These are phyloP conservation scores for Spatulosminthurus flaviceps DNA, from an alignment of 2,888 invertebrate species.

Conservation along the genomic window DNA sequence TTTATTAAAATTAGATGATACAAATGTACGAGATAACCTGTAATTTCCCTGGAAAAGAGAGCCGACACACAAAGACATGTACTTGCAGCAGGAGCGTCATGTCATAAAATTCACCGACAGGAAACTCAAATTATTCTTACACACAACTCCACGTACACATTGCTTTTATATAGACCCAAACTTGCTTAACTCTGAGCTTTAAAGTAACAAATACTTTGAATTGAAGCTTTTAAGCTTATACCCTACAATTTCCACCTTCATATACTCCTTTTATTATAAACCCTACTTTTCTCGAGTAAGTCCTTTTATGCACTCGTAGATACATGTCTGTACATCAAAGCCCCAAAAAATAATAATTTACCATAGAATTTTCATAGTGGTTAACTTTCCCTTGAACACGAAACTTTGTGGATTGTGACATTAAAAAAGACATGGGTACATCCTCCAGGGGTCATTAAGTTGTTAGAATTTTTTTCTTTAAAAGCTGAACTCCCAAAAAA, in stretches of 20 bases:
- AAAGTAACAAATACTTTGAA: neutral
- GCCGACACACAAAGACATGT: conserved; percentile 34
- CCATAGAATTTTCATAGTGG: neutral
- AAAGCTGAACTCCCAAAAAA: too few relatives aligned
- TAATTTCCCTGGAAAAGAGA: conserved; percentile 34
- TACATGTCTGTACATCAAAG: too few relatives aligned
- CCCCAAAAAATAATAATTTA: neutral
- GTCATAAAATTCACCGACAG: conserved; percentile 42
- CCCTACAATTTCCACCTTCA: conserved; percentile 11
- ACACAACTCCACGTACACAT: neutral
- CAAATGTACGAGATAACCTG: conserved; percentile 37
- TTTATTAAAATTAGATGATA: conserved; percentile 45
- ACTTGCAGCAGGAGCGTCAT: conserved; percentile 36
- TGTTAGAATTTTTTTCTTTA: too few relatives aligned
- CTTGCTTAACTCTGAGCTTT: too few relatives aligned
- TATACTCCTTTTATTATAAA: too few relatives aligned
- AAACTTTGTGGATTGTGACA: too few relatives aligned
- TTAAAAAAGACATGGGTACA: too few relatives aligned
- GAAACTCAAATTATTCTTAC: conserved; percentile 24
- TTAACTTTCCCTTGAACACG: too few relatives aligned
- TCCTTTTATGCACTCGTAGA: too few relatives aligned
- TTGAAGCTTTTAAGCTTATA: neutral
- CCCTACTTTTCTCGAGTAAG: too few relatives aligned
- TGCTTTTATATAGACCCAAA: neutral
- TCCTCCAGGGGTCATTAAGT: too few relatives aligned